These are phyloP conservation scores for Kryptolebias marmoratus DNA, from an alignment of 2,113 vertebrate genomes.

Conservation along the genomic window DNA sequence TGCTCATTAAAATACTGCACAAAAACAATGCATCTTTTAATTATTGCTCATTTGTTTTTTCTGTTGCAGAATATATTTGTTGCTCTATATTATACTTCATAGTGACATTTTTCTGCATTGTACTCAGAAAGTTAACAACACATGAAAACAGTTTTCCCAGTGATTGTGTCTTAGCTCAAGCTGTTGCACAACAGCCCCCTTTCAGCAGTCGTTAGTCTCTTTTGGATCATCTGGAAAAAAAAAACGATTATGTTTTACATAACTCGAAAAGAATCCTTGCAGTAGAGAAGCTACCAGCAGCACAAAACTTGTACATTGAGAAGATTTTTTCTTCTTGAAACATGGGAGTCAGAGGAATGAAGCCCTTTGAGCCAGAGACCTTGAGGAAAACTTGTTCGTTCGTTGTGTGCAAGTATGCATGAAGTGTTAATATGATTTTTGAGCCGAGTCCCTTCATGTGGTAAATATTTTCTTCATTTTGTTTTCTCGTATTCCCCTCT, in stretches of 20 bases:
- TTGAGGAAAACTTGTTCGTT: neutral
- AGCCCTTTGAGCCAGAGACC: neutral
- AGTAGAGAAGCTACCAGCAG: neutral
- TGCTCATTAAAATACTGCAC: neutral
- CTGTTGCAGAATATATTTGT: neutral
- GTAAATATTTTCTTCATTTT: neutral
- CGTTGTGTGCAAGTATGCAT: neutral
- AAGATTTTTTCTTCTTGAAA: neutral
- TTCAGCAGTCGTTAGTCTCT: constrained; percentile 31
- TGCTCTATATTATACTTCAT: neutral
- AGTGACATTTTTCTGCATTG: neutral
- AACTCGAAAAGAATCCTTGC: constrained; percentile 30
- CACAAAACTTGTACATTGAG: neutral
- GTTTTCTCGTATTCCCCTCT: neutral
- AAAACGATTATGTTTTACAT: constrained; percentile 20
- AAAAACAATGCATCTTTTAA: neutral
- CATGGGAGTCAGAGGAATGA: neutral
- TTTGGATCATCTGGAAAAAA: constrained; percentile 36
- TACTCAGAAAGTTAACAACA: neutral
- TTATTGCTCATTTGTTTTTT: neutral
- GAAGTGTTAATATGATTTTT: neutral
- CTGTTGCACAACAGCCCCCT: constrained; percentile 37
- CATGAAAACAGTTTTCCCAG: too few species aligned
- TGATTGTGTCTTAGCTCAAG: constrained; percentile 8
- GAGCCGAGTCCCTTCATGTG: neutral